Conservation (phyloP, 2,113 vertebrate genomes). For the Manacus vitellinus region DNA sequence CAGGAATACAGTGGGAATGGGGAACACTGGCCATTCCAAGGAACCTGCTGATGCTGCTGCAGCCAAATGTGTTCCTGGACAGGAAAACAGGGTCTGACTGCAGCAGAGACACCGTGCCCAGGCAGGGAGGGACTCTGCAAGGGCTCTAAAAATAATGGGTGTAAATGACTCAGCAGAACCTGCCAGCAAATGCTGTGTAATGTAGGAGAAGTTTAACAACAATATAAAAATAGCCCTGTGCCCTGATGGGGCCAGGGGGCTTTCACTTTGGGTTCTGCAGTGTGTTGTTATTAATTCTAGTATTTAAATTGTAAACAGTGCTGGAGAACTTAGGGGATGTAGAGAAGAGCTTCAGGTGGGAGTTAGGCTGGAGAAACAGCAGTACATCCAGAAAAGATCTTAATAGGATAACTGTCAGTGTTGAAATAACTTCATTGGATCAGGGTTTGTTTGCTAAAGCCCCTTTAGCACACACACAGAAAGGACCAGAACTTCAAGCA, state of each 20-base stretch:
- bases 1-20: background rate
- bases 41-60: background rate
- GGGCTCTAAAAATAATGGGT: background rate
- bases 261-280: background rate
- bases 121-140: background rate
- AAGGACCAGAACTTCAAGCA: background rate
- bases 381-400: background rate
- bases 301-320: background rate
- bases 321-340: background rate
- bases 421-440: background rate
- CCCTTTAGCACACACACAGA: background rate
- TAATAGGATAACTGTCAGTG: background rate
- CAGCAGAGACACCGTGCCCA: background rate
- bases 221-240: background rate
- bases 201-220: background rate
- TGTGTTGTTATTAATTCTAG: background rate
- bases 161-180: background rate
- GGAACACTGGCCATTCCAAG: background rate
- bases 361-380: background rate
- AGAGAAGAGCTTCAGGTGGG: background rate
- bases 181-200: background rate
- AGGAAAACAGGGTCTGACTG: background rate
- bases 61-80: background rate
- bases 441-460: background rate
- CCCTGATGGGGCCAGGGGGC: background rate